Evolutionary conservation across 2,797 vertebrate genomes (phyloP).

Genomic region (Cossypha niveicapilla): DNA sequence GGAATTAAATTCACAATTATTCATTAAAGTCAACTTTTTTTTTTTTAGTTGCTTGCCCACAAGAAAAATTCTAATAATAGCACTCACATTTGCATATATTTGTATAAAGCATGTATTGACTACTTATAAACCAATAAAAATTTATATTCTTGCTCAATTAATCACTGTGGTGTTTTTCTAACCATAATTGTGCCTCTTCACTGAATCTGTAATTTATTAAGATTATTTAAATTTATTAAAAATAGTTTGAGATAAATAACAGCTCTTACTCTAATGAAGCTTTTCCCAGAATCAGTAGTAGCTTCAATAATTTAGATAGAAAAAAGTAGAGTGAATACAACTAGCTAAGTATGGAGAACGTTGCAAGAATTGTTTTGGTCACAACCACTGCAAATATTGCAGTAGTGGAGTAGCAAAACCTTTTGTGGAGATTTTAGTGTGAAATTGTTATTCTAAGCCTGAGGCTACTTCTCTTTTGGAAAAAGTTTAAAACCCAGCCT

Average conservation of each 20-base stretch:
- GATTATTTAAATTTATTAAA: background rate
- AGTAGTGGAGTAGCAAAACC: background rate
- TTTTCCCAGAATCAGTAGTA: background rate
- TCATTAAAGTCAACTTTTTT: background rate
- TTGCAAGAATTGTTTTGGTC: background rate
- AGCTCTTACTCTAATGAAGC: background rate
- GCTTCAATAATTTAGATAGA: background rate
- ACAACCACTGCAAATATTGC: background rate
- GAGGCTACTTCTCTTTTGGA: background rate
- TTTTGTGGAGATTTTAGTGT: background rate
- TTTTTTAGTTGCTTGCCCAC: background rate
- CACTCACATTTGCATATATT: background rate
- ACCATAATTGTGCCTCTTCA: background rate
- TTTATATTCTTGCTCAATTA: background rate
- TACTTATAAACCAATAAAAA: background rate
- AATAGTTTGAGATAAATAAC: background rate
- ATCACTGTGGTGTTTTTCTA: background rate
- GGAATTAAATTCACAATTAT: background rate
- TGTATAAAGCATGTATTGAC: background rate
- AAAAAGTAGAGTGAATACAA: background rate
- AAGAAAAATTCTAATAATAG: background rate
- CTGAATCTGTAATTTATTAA: background rate
- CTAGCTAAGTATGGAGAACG: background rate
- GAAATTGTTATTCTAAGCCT: background rate
- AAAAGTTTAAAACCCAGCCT: background rate